Conservation (phyloP, 2,888 invertebrate genomes). For the Aporophyla nigra region DNA sequence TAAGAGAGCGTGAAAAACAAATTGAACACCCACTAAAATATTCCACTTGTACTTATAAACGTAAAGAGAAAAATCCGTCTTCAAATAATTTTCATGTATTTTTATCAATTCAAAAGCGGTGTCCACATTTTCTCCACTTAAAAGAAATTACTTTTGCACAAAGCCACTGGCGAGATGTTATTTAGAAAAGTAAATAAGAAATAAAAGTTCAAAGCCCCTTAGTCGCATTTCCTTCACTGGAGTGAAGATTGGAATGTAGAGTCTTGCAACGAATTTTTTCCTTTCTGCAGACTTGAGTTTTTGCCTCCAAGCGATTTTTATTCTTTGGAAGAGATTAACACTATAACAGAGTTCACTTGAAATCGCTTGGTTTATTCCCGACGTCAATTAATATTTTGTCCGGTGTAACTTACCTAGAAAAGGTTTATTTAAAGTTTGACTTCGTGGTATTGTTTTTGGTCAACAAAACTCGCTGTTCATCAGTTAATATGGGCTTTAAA, state of each 20-base stretch:
- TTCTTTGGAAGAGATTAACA: constrained; percentile 52
- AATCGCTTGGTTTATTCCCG: constrained; percentile 27
- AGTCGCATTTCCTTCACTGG: constrained; percentile 41
- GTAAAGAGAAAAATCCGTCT: constrained; percentile 30
- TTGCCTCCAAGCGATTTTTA: constrained; percentile 47
- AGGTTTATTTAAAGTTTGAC: constrained; percentile 25
- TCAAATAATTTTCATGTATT: constrained; percentile 45
- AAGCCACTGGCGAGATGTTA: constrained; percentile 56
- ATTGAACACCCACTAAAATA: constrained; percentile 12
- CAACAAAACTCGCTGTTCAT: neutral
- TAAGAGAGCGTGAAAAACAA: neutral
- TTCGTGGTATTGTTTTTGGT: constrained; percentile 9
- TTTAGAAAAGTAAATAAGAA: constrained; percentile 69
- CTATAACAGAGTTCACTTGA: constrained; percentile 37
- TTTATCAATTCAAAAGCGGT: constrained; percentile 63
- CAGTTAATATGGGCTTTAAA: neutral
- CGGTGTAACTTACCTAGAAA: neutral
- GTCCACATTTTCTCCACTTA: constrained; percentile 63
- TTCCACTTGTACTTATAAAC: neutral
- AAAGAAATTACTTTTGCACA: constrained; percentile 65
- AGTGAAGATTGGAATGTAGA: constrained; percentile 49
- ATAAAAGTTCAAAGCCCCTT: constrained; percentile 63
- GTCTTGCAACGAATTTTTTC: constrained; percentile 47
- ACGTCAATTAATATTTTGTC: constrained; percentile 26
- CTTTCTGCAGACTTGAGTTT: constrained; percentile 16